Evolutionary conservation across 1,140 invertebrate genomes (phyloP).

Genomic region (Drosophila bocki): DNA sequence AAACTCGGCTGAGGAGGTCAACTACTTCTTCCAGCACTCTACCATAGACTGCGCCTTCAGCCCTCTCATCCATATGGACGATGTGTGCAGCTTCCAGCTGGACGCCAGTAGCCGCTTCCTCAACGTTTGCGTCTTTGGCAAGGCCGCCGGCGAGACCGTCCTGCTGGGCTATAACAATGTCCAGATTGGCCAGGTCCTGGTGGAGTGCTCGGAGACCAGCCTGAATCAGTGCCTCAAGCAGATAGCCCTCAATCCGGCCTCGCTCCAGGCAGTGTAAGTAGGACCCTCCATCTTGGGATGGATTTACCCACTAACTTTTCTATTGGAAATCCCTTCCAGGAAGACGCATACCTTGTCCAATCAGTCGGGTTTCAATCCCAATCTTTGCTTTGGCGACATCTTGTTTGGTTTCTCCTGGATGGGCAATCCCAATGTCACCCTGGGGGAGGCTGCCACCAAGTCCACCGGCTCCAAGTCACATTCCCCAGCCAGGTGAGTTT

Average conservation of each 20-base stretch:
- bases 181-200: conserved; percentile 90
- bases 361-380: conserved; percentile 95
- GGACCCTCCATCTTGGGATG: neutral
- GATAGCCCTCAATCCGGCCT: conserved; percentile 90
- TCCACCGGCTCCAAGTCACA: conserved; percentile 26
- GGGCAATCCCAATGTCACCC: conserved; percentile 68
- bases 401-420: conserved; percentile 93
- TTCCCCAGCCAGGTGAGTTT: conserved; percentile 46
- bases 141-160: conserved; percentile 87
- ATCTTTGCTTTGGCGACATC: conserved; percentile 95
- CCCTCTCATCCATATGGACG: conserved; percentile 88
- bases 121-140: conserved; percentile 93
- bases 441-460: conserved; percentile 35
- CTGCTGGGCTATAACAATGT: conserved; percentile 93
- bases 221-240: conserved; percentile 92
- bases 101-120: conserved; percentile 90
- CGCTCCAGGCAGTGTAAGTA: conserved; percentile 86
- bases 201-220: conserved; percentile 92
- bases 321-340: conserved; percentile 85
- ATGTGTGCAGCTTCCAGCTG: conserved; percentile 90
- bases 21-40: conserved; percentile 81
- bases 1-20: conserved; percentile 49
- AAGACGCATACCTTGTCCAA: conserved; percentile 86
- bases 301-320: neutral
- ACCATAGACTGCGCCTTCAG: conserved; percentile 86